Base-by-base conservation (phyloP, 2,113 vertebrate species). In the Sinocyclocheilus anophthalmus region DNA sequence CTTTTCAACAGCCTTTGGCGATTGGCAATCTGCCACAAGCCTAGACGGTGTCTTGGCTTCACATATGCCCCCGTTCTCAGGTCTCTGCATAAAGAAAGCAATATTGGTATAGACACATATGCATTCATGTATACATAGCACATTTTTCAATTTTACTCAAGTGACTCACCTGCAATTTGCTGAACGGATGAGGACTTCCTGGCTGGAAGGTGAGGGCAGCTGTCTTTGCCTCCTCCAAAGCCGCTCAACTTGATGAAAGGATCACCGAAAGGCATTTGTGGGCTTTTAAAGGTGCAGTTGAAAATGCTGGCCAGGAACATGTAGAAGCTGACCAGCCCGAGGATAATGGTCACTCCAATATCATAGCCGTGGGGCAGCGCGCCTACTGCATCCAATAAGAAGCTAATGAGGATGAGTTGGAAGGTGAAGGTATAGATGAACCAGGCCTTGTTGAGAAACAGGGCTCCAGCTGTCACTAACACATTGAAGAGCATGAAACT, bases 11-110 rank as follows among this genome's bases (percentile, higher is more conserved):
- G 96, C 96, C 1, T 96, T 0, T 96, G 97, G 22, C 95, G 94
- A 88, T 93, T 96, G 89, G 89, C 96, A 98, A 69, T 96, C 96
- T 20, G 97, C 96, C 79, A 96, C 96, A 20, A 98, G 94, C 86
- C 96, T 98, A 98, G 78, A 97, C 96, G 0, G 97, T 98, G 88
- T 98, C 97, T 0, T 97, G 22, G 97, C 92, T 95, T 81, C 96
- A 24, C 96, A 97, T 45, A 94, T 95, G 22, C 96, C 97, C 0
- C 96, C 96, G 0, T 92, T 95, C 93, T 97, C 95, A 98, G 95
- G 88, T 96, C 80, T 97, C 96, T 97, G 92, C 18, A 79, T 30
- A 72, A 14, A 75, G 39, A 76, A 81, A 42, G 12, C 37, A 24
- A 18, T 20, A 30, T 84, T 3, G 45, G 20, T 2, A 61, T 59